A percentile compares a stretch with the other conserved stretches of the same genome.
Conservation (phyloP, 2,888 invertebrate species). For the Zootermopsis nevadensis region DNA sequence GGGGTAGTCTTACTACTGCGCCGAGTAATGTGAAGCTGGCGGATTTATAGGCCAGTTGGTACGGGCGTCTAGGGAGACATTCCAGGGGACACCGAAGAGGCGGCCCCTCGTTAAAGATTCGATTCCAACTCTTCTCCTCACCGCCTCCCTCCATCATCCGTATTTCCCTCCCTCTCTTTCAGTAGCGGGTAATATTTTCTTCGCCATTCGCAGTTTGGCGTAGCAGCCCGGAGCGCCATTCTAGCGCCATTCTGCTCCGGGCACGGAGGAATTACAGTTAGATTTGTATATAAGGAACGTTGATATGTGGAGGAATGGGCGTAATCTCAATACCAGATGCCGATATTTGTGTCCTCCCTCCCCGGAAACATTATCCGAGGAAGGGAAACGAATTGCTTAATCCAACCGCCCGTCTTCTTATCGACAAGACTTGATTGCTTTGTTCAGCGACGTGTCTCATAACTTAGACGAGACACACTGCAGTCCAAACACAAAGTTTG, state of each 20-base stretch:
- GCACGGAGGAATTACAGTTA: slow-evolving; percentile 34
- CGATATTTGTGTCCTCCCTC: neutral
- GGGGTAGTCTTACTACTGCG: slow-evolving; percentile 20
- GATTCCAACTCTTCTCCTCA: slow-evolving; percentile 43
- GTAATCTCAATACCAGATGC: slow-evolving; percentile 36
- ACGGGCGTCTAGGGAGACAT: slow-evolving; percentile 48
- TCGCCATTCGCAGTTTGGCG: neutral
- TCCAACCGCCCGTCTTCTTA: neutral
- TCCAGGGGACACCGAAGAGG: slow-evolving; percentile 47
- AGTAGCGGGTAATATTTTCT: slow-evolving; percentile 4
- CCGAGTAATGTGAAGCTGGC: slow-evolving; percentile 17
- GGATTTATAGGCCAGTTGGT: slow-evolving; percentile 44
- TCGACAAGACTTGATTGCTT: neutral
- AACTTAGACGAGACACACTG: too few species aligned
- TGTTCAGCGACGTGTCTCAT: neutral
- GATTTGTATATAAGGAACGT: slow-evolving; percentile 38
- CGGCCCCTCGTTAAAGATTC: slow-evolving; percentile 48
- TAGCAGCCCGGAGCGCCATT: neutral
- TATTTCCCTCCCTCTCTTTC: slow-evolving; percentile 18
- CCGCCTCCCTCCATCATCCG: neutral
- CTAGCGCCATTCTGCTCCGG: neutral
- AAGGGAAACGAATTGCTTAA: slow-evolving; percentile 4
- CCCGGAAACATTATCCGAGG: neutral
- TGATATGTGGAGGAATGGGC: neutral
- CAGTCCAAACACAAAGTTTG: too few species aligned